Evolutionary conservation across 2,113 vertebrate species (phyloP).

Genomic region (Salvelinus alpinus): DNA sequence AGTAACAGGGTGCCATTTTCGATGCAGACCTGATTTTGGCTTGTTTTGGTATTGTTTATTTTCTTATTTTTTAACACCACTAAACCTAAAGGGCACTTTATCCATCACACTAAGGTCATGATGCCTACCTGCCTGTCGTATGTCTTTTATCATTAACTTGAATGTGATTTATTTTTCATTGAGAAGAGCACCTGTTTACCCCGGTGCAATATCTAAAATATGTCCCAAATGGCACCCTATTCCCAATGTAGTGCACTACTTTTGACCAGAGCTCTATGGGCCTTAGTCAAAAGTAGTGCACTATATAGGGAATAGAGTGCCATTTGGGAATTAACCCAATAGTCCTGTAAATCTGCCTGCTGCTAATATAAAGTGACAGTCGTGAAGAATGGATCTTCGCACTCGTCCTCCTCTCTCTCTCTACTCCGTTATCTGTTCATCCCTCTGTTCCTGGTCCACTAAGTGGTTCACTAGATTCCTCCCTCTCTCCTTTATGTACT

Average conservation of each 20-base stretch:
- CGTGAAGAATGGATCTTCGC: too few relatives aligned
- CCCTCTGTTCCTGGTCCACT: too few relatives aligned
- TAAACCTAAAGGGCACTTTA: slow-evolving; percentile 89
- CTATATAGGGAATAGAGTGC: too few relatives aligned
- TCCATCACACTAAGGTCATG: slow-evolving; percentile 74
- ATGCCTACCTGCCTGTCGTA: slow-evolving; percentile 53
- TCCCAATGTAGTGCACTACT: too few relatives aligned
- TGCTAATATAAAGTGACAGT: slow-evolving; percentile 62
- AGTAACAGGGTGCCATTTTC: neutral
- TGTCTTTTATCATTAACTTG: slow-evolving; percentile 69
- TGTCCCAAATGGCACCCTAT: too few relatives aligned
- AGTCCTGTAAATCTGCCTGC: slow-evolving; percentile 77
- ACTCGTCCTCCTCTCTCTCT: too few relatives aligned
- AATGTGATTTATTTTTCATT: slow-evolving; percentile 72
- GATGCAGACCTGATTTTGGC: slow-evolving; percentile 33
- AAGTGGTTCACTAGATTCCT: too few relatives aligned
- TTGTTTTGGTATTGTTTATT: slow-evolving; percentile 1
- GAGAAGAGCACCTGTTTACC: slow-evolving; percentile 61
- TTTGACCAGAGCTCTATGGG: too few relatives aligned
- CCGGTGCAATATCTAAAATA: slow-evolving; percentile 69
- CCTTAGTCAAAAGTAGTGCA: too few relatives aligned
- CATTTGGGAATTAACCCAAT: neutral
- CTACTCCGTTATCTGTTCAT: too few relatives aligned
- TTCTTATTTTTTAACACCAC: slow-evolving; percentile 68
- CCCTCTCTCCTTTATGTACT: too few relatives aligned